A percentile compares a stretch with the other conserved stretches of the same genome.
Conservation (phyloP, 2,888 invertebrate genomes). For the Anaspis maculata region DNA sequence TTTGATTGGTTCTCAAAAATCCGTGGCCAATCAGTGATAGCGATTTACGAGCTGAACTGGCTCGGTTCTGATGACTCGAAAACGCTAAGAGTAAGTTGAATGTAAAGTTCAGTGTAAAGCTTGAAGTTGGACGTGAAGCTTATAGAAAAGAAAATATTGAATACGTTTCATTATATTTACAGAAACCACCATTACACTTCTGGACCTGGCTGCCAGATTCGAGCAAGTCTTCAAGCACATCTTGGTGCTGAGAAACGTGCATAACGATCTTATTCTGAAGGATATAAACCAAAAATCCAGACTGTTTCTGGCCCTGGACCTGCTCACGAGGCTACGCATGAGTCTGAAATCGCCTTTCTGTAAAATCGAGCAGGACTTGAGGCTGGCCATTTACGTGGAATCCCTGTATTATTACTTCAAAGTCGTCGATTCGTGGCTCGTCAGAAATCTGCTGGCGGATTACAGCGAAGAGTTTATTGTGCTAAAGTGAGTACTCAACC, state of each 20-base stretch:
- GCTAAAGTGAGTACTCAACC: slow-evolving; percentile 24
- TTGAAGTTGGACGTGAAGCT: no score
- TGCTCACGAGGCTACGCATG: slow-evolving; percentile 26
- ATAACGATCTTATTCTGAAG: slow-evolving; percentile 24
- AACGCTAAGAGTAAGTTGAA: no score
- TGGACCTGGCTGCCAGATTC: slow-evolving; percentile 25
- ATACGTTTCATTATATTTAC: no score
- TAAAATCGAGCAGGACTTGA: slow-evolving; percentile 34
- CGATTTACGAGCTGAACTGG: no score
- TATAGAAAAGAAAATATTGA: no score
- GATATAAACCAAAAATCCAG: slow-evolving; percentile 20
- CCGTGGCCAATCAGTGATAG: no score
- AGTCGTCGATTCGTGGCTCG: slow-evolving; percentile 35
- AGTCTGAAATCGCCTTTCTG: slow-evolving; percentile 26
- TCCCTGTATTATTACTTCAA: slow-evolving; percentile 34
- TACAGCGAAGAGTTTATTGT: slow-evolving; percentile 35
- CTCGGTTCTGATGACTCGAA: no score
- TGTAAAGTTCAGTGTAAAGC: no score
- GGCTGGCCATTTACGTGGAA: slow-evolving; percentile 33
- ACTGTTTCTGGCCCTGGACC: slow-evolving; percentile 19
- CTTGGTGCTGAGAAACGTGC: slow-evolving; percentile 26
- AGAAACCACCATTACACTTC: neutral
- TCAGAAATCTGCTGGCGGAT: slow-evolving; percentile 30
- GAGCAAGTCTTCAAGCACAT: slow-evolving; percentile 27
- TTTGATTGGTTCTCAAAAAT: no score